Conservation (phyloP, 2,797 vertebrate species). For the Enteromius treurensis region DNA sequence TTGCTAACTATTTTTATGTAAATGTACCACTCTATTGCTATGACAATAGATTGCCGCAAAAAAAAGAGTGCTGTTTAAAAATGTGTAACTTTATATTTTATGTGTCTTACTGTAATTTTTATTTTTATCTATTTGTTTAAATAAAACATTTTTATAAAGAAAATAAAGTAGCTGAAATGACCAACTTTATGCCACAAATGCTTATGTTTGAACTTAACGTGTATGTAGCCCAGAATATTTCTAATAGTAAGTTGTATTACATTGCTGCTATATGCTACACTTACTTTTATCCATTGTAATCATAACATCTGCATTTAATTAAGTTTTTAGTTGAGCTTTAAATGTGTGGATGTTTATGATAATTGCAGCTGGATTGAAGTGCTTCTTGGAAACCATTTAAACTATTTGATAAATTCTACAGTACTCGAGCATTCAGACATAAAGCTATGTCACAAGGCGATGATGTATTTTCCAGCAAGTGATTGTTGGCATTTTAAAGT, state of each 20-base stretch:
- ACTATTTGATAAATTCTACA: constrained; percentile 2
- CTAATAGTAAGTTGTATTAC: neutral
- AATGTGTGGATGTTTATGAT: constrained; percentile 25
- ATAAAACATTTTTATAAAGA: neutral
- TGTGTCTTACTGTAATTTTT: neutral
- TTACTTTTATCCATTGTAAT: constrained; percentile 2
- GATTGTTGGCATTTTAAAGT: constrained; percentile 40
- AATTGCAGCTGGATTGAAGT: constrained; percentile 27
- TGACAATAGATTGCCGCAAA: neutral
- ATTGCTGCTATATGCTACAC: neutral
- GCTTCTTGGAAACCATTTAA: constrained; percentile 20
- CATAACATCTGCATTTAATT: constrained; percentile 31
- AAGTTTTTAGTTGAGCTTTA: neutral
- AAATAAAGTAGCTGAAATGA: neutral
- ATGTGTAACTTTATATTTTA: neutral
- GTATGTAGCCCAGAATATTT: neutral
- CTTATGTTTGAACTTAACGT: neutral
- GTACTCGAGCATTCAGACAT: constrained; percentile 6
- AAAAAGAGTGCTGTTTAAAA: neutral
- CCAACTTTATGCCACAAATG: neutral
- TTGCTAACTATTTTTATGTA: neutral
- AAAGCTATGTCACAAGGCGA: constrained; percentile 23
- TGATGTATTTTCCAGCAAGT: constrained; percentile 42
- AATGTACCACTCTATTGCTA: neutral
- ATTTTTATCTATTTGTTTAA: neutral